Percentiles rank a stretch among this genome's conserved stretches.
phyloP scores from a whole-genome alignment of 2,113 vertebrate genomes.

The Galemys pyrenaicus region DNA sequence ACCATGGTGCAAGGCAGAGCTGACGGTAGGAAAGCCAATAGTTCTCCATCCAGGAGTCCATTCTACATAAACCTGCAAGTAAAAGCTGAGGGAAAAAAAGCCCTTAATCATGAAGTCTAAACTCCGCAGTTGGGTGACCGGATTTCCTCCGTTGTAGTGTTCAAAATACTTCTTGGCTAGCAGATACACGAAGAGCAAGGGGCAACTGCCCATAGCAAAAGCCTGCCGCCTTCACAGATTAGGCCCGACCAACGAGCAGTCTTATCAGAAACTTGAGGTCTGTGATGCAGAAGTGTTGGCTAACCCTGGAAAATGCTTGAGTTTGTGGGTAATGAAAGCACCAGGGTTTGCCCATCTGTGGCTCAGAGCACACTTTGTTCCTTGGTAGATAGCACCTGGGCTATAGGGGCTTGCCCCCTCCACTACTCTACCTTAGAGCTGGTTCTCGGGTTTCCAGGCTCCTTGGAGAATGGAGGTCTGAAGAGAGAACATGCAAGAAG shows the following conservation, averaged over 20 bases:
- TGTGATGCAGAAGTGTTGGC: neutral
- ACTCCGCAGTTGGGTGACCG: constrained; percentile 48
- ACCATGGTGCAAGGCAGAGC: constrained; percentile 57
- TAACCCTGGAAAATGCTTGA: constrained; percentile 25
- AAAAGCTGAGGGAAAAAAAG: constrained; percentile 68
- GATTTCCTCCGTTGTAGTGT: constrained; percentile 61
- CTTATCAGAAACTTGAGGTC: constrained; percentile 41
- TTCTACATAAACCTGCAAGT: constrained; percentile 59
- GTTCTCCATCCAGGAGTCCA: neutral
- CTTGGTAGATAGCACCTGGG: constrained; percentile 55
- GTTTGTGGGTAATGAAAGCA: constrained; percentile 34
- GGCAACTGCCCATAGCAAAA: constrained; percentile 41
- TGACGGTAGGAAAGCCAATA: constrained; percentile 14
- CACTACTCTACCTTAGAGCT: neutral
- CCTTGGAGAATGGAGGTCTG: neutral
- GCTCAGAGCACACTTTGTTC: constrained; percentile 39
- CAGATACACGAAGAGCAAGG: constrained; percentile 46
- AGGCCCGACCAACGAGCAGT: neutral
- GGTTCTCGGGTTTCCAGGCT: constrained; percentile 1
- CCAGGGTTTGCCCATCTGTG: constrained; percentile 52
- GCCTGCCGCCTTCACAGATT: neutral
- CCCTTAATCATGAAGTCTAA: constrained; percentile 64
- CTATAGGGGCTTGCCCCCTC: neutral
- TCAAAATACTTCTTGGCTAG: constrained; percentile 70
- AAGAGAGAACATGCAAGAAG: neutral